Base-by-base conservation (phyloP, 2,888 invertebrate species). In the Caenorhabditis sp. region DNA sequence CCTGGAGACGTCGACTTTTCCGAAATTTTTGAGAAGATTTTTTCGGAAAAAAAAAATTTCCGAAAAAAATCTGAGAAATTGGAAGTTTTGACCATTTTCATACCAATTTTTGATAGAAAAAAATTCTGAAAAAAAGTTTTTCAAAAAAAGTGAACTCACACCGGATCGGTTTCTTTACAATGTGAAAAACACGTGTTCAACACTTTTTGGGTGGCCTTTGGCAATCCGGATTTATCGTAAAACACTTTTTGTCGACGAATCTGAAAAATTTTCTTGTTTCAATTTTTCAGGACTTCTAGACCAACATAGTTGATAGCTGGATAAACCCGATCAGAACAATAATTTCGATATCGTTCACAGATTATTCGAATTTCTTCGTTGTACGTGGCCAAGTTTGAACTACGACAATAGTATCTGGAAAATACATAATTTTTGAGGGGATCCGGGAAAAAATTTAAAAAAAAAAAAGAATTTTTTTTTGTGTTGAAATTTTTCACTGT, bases 321-420 rank as follows among this genome's bases (percentile, higher is more conserved):
- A 27, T 83, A 82, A 1, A 83, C 79, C 4, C 83, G 64, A 63
- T 84, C 82, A 5, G 82, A 78, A 62, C 84, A 84, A 55, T 84
- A 79, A 1, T 79, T 77, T 19, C 83, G 62, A 62, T 83, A 84
- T 6, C 84, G 61, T 66, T 84, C 84, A 51, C 84, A 84, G 21
- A 84, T 83, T 55, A 84, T 83, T 23, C 84, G 76, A n/a, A 84
- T 73, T 61, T 84, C 84, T 61, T 84, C 84, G 54, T 84, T 84
- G 67, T 84, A 84, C 12, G 72, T 80, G 50, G 83, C 84, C 23
- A 84, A 81, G 69, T 84, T 84, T 17, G 83, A 83, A 14, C 74
- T 69, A 26, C 80, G 78, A 62, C 84, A 84, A 68, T 84, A 84
- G 63, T 84, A 83, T 49, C 80, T 81, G 53, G 1, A 51, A 59